Base-by-base conservation (phyloP, 2,888 invertebrate genomes). In the Lasioglossum marginatum region DNA sequence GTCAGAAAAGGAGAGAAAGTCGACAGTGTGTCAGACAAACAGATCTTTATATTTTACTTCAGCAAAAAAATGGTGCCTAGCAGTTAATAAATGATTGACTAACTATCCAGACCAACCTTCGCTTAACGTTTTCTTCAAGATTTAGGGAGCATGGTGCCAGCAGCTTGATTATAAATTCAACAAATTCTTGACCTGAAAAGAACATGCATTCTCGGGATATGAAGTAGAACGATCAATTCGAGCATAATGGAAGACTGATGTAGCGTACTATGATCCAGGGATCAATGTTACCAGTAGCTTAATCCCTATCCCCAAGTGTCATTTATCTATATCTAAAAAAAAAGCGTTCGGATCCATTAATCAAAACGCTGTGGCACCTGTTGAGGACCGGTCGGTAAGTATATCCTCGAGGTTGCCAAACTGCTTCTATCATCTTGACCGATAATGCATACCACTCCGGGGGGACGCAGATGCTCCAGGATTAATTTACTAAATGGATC, bases 401-500 rank as follows among this genome's bases (percentile, higher is more conserved):
- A 6, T 27, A 31, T 52, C 45, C 27, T 4, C n/a, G 12, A 57
- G n/a, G 27, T 27, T 19, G 40, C 23, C 27, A 6, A 45, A 31
- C 34, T 34, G 52, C 27, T 10, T 40, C 19, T 37, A 68, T 37
- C 40, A n/a, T 40, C 40, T 40, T 60, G 19, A 75, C 52, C n/a
- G 40, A 75, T 60, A 75, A 48, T 34, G 16, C 34, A 19, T 4
- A 43, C 14, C 43, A 10, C 40, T 63, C 5, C 14, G 23, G 12
- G 23, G 12, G 12, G 37, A 10, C 14, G 37, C 74, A 74, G 40
- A 75, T 71, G 60, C 48, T n/a, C 4, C 23, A n/a, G 66, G 48
- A 75, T 82, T 80, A 70, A 79, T 84, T 71, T 66, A 60, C 27
- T 48, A 34, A 82, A 79, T 34, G 63, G 63, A 74, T 43, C 23